Base-by-base conservation (phyloP, 2,113 vertebrate genomes). In the Cebus imitator region DNA sequence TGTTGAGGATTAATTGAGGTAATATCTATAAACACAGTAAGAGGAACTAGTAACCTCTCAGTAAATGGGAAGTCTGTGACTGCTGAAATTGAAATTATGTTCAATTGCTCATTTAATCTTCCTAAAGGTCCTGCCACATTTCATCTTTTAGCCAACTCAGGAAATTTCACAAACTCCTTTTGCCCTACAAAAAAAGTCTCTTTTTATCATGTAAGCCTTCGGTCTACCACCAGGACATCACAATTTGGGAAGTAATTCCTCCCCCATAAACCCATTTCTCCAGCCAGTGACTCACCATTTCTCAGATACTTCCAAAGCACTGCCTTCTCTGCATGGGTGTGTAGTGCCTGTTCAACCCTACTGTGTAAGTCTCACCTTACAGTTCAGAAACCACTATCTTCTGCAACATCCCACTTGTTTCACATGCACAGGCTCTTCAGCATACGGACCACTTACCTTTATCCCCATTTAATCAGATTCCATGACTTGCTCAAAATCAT, bases 401-500 rank as follows among this genome's bases (percentile, higher is more conserved):
- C 0, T 25, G 23, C 30, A 7, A 0, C 18, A 32, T 48, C 61
- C 37, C 37, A 5, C 43, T n/a, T 18, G 5, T 37, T 25, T 55
- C 93, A 23, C 12, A 8, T 18, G 4, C 40, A 32, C 2, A 6
- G 2, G n/a, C 40, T 68, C 12, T 23, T 25, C 12, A 10, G 5
- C 43, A 16, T 21, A 6, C 12, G 30, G 17, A 40, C 48, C 48
- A 35, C 11, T 72, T 3, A 48, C 21, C 37, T n/a, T 68, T 68
- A 57, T 66, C 43, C 58, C 25, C 40, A 10, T 23, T 70, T 35
- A 58, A 3, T 75, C 40, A 45, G 20, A 17, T 30, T 45, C 35
- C 68, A 13, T 40, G 23, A 58, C 81, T 87, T 81, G 18, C 43
- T 61, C 80, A 13, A 73, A 61, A 52, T 80, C 81, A 80, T 35